Percentiles rank a stretch among this genome's conserved stretches.
Conservation (phyloP, 2,797 vertebrate genomes). For the Pangasius macronema region DNA sequence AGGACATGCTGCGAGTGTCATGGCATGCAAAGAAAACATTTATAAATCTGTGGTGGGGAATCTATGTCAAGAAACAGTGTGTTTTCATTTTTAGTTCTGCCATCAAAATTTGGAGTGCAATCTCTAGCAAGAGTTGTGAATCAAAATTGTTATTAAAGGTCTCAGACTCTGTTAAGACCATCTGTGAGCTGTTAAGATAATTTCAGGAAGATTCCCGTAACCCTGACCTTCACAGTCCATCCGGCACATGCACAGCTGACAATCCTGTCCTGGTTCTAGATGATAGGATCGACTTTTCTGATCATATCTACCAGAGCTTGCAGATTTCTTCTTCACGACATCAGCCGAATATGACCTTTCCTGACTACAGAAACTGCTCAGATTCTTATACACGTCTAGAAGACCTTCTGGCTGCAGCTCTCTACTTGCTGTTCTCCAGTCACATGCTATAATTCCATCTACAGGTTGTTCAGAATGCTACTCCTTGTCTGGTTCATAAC, state of each 20-base stretch:
- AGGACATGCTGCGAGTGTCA: conserved; percentile 3
- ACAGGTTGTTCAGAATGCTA: background rate
- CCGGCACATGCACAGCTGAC: background rate
- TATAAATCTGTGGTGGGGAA: conserved; percentile 5
- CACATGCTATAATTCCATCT: background rate
- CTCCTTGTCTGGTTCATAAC: background rate
- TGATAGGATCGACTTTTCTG: background rate
- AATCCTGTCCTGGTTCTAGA: too few relatives aligned
- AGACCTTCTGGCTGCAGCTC: background rate
- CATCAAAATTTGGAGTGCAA: background rate
- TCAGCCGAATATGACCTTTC: background rate
- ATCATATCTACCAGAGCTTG: background rate
- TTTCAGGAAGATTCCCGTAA: background rate
- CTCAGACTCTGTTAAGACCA: background rate
- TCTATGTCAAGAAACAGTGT: background rate
- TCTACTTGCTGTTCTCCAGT: background rate
- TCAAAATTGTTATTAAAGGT: background rate
- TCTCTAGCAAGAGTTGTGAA: background rate
- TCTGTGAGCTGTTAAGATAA: background rate
- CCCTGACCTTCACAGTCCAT: background rate
- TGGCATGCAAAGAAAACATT: conserved; percentile 13
- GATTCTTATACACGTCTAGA: background rate
- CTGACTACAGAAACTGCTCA: background rate
- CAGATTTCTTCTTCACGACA: background rate
- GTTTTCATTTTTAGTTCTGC: background rate